Evolutionary conservation across 2,888 invertebrate genomes (phyloP).

Genomic region (Heliconius erato): DNA sequence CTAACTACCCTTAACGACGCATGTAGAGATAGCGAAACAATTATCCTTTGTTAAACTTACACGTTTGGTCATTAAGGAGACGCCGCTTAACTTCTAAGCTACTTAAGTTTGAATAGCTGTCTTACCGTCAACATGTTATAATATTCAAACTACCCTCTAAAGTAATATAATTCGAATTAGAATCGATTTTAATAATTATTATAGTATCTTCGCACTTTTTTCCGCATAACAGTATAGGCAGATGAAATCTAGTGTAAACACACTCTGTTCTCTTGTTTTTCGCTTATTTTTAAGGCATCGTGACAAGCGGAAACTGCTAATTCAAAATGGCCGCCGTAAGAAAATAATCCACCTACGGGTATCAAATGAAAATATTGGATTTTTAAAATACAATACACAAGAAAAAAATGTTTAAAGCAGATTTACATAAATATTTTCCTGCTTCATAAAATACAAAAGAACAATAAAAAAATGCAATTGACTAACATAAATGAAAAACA

Average conservation of each 20-base stretch:
- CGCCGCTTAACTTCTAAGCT: slow-evolving; percentile 23
- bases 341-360: no score
- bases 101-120: slow-evolving; percentile 10
- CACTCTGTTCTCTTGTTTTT: no score
- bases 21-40: slow-evolving; percentile 17
- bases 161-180: neutral
- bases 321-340: no score
- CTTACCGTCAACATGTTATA: slow-evolving; percentile 13
- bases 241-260: no score
- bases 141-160: neutral
- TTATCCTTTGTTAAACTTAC: slow-evolving; percentile 30
- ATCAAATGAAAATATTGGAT: no score
- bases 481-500: neutral
- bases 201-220: neutral
- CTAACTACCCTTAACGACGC: slow-evolving; percentile 10
- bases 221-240: neutral
- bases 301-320: no score
- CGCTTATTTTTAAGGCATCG: no score
- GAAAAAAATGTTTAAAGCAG: no score
- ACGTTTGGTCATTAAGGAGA: slow-evolving; percentile 28
- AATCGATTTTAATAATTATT: neutral
- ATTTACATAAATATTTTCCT: no score
- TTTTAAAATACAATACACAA: no score
- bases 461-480: neutral
- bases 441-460: neutral